Conservation (phyloP, 2,113 vertebrate species). For the Tangachromis dhanisi region DNA sequence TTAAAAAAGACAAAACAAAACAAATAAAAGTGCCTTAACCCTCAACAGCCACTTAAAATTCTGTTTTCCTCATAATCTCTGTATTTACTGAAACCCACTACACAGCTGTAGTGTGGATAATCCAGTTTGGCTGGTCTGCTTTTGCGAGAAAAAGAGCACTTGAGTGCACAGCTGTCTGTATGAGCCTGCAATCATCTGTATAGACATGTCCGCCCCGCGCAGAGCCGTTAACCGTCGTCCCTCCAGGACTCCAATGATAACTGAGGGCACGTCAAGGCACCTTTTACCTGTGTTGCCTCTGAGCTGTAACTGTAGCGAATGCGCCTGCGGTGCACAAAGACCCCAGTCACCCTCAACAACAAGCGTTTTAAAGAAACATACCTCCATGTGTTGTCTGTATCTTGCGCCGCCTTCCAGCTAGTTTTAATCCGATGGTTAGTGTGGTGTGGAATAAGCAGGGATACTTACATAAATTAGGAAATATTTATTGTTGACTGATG, state of each 20-base stretch:
- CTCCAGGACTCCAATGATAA: conserved; percentile 16
- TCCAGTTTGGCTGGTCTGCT: conserved; percentile 53
- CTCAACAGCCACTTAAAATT: background rate
- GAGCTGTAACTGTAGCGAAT: background rate
- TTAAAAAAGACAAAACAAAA: background rate
- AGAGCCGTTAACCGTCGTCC: conserved; percentile 42
- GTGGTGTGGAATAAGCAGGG: background rate
- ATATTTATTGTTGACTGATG: background rate
- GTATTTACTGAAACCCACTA: background rate
- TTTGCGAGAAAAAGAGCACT: background rate
- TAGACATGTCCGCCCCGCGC: conserved; percentile 43
- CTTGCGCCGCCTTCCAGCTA: background rate
- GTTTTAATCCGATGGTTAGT: background rate
- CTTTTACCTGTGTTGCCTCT: conserved; percentile 14
- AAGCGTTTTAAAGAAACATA: background rate
- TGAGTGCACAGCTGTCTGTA: conserved; percentile 3
- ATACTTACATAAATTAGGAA: background rate
- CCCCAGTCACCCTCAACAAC: background rate
- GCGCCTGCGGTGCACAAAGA: background rate
- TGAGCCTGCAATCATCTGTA: conserved; percentile 43
- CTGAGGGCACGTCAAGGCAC: conserved; percentile 35
- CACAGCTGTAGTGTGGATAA: conserved; percentile 20
- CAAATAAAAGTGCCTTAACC: background rate
- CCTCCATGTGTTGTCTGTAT: background rate
- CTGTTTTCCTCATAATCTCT: background rate